Evolutionary conservation across 37 sponge, comb jelly and placozoan species (phyloP).

Genomic region (Diacarnus erythraeanus): DNA sequence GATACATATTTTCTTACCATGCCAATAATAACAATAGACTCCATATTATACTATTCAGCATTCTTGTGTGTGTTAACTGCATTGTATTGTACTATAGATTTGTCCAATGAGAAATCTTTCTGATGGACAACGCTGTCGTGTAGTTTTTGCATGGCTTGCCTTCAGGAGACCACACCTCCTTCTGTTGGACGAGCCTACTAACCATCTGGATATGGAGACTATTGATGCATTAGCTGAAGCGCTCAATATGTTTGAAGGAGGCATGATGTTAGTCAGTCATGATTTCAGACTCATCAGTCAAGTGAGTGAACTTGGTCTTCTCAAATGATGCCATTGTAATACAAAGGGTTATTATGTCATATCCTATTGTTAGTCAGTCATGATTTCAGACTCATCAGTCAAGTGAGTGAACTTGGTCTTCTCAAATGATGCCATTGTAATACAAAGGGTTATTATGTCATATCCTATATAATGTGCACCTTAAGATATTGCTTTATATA

Average conservation of each 20-base stretch:
- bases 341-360: no score
- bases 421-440: no score
- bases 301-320: slow-evolving; percentile 28
- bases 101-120: slow-evolving; percentile 91
- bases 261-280: slow-evolving; percentile 92
- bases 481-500: background rate
- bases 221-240: slow-evolving; percentile 93
- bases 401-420: slow-evolving; percentile 43
- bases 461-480: no score
- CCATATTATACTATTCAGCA: no score
- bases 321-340: no score
- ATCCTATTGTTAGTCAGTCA: slow-evolving; percentile 95
- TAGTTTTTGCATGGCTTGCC: slow-evolving; percentile 93
- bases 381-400: slow-evolving; percentile 96
- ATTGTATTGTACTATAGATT: slow-evolving; percentile 57
- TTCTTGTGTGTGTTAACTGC: no score
- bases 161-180: slow-evolving; percentile 86
- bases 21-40: no score
- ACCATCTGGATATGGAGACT: slow-evolving; percentile 96
- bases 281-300: slow-evolving; percentile 97
- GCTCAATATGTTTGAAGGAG: slow-evolving; percentile 85
- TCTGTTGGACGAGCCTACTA: slow-evolving; percentile 95
- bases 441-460: no score
- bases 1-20: no score
- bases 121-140: slow-evolving; percentile 92